Base-by-base conservation (phyloP, 2,888 invertebrate species). In the Eristalis pertinax region DNA sequence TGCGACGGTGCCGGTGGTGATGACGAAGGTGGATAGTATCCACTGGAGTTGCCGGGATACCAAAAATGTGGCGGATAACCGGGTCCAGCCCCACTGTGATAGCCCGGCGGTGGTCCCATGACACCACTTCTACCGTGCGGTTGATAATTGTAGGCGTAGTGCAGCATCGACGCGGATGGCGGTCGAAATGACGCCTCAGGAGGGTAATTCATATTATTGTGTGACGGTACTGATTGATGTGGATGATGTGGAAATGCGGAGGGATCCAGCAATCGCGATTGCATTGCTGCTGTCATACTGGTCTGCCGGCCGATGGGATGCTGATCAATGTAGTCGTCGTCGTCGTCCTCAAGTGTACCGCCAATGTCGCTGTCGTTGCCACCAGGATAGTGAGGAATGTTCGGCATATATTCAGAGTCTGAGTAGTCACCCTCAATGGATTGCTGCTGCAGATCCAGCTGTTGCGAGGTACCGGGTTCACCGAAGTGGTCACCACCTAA, bases 11-110 rank as follows among this genome's bases (percentile, higher is more conserved):
- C 70, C 0, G 70, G 50, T 50, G 83, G 19, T 3, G 70, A 15
- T 29, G 86, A 62, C 3, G 74, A 50, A 4, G 60, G 62, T 22
- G 86, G 13, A 43, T 78, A 83, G 56, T 19, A 83, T 64, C 78
- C 83, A 60, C 74, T 63, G 0, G 74, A 32, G 43, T 15, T 65
- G 89, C 91, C 92, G 1, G 92, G 92, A 89, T 91, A 91, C 92
- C 92, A 92, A 90, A 91, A 91, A 81, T 92, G 92, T 15, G 91
- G 90, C 86, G 91, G 91, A 82, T 89, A 90, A 22, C 84, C 79
- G 13, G 89, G 50, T 7, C 74, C 72, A 19, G 70, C 67, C 26
- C 56, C 58, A 72, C 67, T 56, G 15, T 83, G 73, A 70, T 78
- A 87, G 3, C 64, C 79, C 10, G 76, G 32, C n/a, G 87, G 78